These are phyloP conservation scores for Chiloscyllium plagiosum DNA, from an alignment of 2,113 vertebrate species.

Conservation along the genomic window DNA sequence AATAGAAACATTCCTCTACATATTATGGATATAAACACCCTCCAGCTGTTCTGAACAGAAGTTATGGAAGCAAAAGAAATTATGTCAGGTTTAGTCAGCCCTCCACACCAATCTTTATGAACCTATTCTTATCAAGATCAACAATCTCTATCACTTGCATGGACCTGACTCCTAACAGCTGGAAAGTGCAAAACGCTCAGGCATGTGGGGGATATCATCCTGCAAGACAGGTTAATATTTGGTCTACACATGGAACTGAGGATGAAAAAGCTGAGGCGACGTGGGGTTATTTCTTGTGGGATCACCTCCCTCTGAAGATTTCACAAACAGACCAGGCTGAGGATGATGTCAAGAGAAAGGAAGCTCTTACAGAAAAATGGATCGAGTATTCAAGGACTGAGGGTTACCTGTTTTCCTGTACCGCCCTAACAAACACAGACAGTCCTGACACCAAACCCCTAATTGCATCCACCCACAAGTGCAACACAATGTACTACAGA, in stretches of 20 bases:
- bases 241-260: neutral
- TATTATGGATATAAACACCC: neutral
- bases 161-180: neutral
- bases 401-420: too few species aligned
- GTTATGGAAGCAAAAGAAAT: neutral
- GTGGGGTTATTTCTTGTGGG: neutral
- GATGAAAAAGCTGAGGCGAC: neutral
- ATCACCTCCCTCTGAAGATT: neutral
- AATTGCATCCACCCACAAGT: neutral
- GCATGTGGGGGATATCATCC: neutral
- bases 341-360: neutral
- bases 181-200: neutral
- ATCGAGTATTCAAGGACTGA: neutral
- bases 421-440: neutral
- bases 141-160: neutral
- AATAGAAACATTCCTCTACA: neutral
- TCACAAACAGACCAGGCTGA: neutral
- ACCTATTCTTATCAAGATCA: neutral
- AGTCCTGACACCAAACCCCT: neutral
- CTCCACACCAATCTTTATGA: neutral
- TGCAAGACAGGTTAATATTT: neutral
- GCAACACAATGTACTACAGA: neutral
- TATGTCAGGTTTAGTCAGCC: neutral
- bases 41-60: neutral
- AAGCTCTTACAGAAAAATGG: neutral